Evolutionary conservation across 2,888 invertebrate species (phyloP).

Genomic region (Macroteleia sp.): DNA sequence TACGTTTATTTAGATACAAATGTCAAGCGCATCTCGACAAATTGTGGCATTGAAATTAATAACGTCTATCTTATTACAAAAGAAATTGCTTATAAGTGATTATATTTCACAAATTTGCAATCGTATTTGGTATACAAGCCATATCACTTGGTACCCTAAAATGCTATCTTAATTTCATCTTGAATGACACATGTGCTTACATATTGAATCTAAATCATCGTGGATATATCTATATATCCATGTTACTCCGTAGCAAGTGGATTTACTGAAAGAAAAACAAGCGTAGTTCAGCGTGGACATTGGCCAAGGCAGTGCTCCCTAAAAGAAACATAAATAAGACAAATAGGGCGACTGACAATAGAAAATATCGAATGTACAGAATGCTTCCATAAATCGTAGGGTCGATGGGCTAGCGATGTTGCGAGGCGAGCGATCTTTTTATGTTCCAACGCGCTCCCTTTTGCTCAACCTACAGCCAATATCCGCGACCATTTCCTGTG

Average conservation of each 20-base stretch:
- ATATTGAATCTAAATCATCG: constrained; percentile 74
- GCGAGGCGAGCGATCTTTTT: constrained; percentile 81
- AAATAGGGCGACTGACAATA: constrained; percentile 83
- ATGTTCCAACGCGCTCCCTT: constrained; percentile 82
- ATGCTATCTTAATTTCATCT: constrained; percentile 61
- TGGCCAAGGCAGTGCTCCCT: constrained; percentile 72
- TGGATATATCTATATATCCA: constrained; percentile 69
- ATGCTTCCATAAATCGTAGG: constrained; percentile 82
- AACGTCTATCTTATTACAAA: constrained; percentile 22
- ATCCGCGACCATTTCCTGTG: constrained; percentile 77
- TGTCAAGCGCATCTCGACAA: constrained; percentile 37
- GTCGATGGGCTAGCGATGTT: constrained; percentile 65
- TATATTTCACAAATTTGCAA: constrained; percentile 25
- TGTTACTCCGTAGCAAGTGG: constrained; percentile 58
- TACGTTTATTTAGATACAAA: constrained; percentile 64
- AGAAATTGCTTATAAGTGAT: constrained; percentile 51
- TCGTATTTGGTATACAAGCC: background rate
- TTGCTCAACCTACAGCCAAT: constrained; percentile 73
- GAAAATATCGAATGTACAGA: constrained; percentile 83
- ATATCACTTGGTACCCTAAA: background rate
- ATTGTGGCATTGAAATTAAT: constrained; percentile 41
- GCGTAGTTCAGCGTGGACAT: constrained; percentile 71
- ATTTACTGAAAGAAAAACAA: constrained; percentile 61
- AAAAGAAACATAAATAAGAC: constrained; percentile 84
- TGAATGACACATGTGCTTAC: constrained; percentile 61